phyloP scores from a whole-genome alignment of 2,797 vertebrate species.

The Paramormyrops hopkinsi region DNA sequence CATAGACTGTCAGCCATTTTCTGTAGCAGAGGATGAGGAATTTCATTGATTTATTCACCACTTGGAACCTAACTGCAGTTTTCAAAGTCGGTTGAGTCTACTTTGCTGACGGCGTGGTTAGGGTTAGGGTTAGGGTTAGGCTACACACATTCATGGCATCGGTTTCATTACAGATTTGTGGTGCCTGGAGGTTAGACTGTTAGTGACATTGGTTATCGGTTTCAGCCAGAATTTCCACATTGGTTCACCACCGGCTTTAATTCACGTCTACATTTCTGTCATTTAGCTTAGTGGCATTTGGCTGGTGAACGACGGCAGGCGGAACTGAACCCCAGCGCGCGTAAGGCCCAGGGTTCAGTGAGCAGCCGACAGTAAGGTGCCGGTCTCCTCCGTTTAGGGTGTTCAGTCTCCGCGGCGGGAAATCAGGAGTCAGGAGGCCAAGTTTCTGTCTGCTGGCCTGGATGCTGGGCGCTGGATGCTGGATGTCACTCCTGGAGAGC shows the following conservation, averaged over 20 bases:
- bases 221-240: background rate
- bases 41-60: background rate
- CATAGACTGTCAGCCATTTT: background rate
- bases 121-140: too few relatives aligned
- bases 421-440: slow-evolving; percentile 24
- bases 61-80: background rate
- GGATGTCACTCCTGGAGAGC: background rate
- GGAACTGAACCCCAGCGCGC: background rate
- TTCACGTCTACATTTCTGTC: background rate
- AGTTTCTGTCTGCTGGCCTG: slow-evolving; percentile 14
- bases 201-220: background rate
- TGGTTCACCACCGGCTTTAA: background rate
- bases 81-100: background rate
- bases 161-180: background rate
- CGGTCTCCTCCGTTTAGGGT: background rate
- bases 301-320: background rate
- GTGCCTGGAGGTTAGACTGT: background rate
- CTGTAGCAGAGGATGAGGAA: background rate
- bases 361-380: background rate
- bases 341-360: background rate
- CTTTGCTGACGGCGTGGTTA: background rate
- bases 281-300: background rate
- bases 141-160: background rate
- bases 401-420: background rate
- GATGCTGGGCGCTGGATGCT: slow-evolving; percentile 5